phyloP scores from a whole-genome alignment of 53 echinoderm and acorn worm species.

The Astropecten irregularis region DNA sequence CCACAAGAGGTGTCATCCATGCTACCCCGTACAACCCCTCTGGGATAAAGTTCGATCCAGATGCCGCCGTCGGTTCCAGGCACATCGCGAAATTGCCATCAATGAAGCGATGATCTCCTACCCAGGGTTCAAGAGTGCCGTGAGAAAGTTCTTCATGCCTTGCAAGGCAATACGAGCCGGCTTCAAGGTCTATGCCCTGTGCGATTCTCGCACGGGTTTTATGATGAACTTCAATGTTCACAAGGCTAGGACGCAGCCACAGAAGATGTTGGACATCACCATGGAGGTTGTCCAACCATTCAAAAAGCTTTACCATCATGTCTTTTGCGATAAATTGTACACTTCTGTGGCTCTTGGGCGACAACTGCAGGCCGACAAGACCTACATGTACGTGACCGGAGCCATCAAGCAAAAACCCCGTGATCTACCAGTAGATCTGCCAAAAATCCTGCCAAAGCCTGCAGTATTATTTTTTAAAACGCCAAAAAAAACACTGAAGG shows the following conservation, averaged over 20 bases:
- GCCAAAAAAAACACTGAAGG: background rate
- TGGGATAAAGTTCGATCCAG: background rate
- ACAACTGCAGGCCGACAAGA: background rate
- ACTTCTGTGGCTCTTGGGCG: background rate
- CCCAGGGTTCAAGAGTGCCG: constrained; percentile 14
- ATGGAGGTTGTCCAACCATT: constrained; percentile 24
- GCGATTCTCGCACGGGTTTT: constrained; percentile 5
- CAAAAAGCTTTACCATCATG: background rate
- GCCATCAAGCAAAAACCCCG: background rate
- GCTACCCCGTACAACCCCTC: background rate
- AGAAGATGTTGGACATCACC: background rate
- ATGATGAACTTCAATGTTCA: background rate
- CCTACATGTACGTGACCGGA: background rate
- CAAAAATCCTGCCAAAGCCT: no score
- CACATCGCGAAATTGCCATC: background rate
- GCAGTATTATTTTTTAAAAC: no score
- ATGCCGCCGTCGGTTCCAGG: background rate
- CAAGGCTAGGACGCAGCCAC: background rate
- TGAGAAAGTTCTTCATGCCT: background rate
- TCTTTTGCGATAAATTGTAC: background rate
- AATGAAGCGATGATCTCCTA: constrained; percentile 34
- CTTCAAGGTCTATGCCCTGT: constrained; percentile 13
- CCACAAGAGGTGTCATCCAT: background rate
- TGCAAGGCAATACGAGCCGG: constrained; percentile 3
- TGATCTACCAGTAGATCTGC: background rate